These are phyloP conservation scores for Falco rusticolus DNA, from an alignment of 2,797 vertebrate genomes.

Conservation along the genomic window DNA sequence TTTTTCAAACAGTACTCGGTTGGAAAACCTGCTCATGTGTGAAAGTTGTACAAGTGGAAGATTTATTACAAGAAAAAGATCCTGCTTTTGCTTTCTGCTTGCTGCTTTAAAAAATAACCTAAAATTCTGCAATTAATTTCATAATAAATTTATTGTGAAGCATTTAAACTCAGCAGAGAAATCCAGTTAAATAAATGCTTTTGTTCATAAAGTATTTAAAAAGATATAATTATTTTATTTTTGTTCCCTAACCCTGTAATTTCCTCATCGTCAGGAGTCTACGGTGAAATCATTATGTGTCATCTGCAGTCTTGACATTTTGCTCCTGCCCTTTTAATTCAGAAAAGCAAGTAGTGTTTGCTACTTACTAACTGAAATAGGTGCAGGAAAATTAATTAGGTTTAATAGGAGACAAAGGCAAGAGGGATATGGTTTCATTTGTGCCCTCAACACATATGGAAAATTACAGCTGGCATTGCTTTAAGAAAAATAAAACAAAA, in stretches of 20 bases:
- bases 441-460: neutral
- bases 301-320: slow-evolving; percentile 25
- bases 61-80: neutral
- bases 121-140: slow-evolving; percentile 13
- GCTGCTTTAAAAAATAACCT: neutral
- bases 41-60: neutral
- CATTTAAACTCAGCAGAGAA: neutral
- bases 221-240: slow-evolving; percentile 14
- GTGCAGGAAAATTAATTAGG: neutral
- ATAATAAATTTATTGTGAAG: neutral
- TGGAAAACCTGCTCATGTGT: neutral
- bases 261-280: neutral
- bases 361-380: neutral
- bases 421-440: neutral
- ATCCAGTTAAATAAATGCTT: neutral
- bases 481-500: neutral
- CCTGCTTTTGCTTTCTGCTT: neutral
- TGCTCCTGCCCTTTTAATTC: slow-evolving; percentile 8
- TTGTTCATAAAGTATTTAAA: slow-evolving; percentile 26
- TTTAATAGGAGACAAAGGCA: neutral
- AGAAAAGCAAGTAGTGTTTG: neutral
- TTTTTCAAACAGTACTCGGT: neutral
- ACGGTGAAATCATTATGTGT: slow-evolving; percentile 28
- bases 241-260: slow-evolving; percentile 14
- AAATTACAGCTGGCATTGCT: neutral